Conservation (phyloP, 2,797 vertebrate genomes). For the Lithobates pipiens region DNA sequence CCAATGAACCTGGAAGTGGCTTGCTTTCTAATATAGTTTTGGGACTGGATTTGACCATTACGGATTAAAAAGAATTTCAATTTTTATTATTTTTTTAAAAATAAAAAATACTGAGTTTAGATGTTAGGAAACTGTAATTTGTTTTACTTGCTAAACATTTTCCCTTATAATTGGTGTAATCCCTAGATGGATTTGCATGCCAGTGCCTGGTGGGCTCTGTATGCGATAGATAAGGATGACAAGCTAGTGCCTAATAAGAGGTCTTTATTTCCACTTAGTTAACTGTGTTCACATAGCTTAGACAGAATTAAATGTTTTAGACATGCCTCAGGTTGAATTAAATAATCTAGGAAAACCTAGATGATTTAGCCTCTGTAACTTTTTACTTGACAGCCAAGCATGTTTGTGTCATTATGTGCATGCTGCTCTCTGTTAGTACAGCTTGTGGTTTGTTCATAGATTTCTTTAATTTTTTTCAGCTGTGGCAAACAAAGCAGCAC, state of each 20-base stretch:
- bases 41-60: background rate
- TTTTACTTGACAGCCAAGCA: background rate
- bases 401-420: background rate
- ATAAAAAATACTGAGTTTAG: background rate
- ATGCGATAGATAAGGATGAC: background rate
- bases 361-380: background rate
- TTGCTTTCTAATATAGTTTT: background rate
- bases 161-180: background rate
- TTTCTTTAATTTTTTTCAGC: background rate
- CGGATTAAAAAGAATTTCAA: background rate
- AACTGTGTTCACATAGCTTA: background rate
- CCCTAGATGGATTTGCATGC: background rate
- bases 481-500: background rate
- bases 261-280: constrained; percentile 3
- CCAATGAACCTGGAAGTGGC: background rate
- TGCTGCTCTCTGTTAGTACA: background rate
- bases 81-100: background rate
- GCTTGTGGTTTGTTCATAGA: background rate
- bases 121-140: background rate
- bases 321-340: background rate
- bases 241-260: constrained; percentile 7
- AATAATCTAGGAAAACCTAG: background rate
- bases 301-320: background rate
- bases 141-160: background rate
- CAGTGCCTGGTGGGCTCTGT: constrained; percentile 2